Conservation (phyloP, 2,797 vertebrate species). For the Poeciliopsis infans region DNA sequence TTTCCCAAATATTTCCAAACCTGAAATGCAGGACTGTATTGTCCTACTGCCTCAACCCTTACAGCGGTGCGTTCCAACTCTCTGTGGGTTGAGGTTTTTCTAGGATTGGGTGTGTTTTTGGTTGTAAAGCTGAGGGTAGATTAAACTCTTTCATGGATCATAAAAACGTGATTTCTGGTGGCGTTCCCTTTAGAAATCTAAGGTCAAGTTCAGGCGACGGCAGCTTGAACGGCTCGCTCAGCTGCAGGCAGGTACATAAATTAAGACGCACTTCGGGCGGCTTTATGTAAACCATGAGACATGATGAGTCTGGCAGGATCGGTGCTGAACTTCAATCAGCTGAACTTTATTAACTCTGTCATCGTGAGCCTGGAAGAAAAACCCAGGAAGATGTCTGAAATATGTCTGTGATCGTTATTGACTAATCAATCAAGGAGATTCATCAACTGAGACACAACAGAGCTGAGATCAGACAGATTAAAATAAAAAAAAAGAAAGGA, state of each 20-base stretch:
- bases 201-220: background rate
- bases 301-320: conserved; percentile 12
- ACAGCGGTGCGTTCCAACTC: too few species aligned
- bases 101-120: background rate
- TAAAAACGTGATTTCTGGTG: conserved; percentile 1
- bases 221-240: conserved; percentile 3
- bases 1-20: background rate
- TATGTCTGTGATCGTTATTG: background rate
- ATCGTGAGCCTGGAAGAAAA: background rate
- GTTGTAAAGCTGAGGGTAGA: background rate
- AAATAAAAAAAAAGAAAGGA: background rate
- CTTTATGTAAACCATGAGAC: conserved; percentile 19
- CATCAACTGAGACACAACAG: background rate
- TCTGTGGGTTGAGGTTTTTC: background rate
- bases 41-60: background rate
- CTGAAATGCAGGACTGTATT: background rate
- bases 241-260: conserved; percentile 14
- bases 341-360: conserved; percentile 12
- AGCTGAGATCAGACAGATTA: background rate
- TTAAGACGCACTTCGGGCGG: conserved; percentile 10
- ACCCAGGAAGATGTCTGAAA: background rate
- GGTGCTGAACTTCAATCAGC: background rate
- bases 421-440: background rate
- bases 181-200: conserved; percentile 8
- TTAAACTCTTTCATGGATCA: conserved; percentile 4